Percentiles rank a stretch among this genome's conserved stretches.
Evolutionary conservation across 2,888 invertebrate genomes (phyloP).

Genomic region (Colostygia pectinataria): DNA sequence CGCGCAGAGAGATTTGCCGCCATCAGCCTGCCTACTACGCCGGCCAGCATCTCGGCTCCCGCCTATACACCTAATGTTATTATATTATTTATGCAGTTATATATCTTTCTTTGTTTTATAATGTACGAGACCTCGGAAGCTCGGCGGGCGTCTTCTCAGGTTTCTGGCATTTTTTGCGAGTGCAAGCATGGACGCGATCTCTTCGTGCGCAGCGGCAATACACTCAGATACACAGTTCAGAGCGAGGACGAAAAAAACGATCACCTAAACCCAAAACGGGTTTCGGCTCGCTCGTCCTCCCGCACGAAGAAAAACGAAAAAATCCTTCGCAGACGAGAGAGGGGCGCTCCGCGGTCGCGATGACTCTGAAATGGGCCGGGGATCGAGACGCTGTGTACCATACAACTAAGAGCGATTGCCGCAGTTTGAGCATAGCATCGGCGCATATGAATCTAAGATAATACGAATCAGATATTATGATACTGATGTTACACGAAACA

Average conservation of each 20-base stretch:
- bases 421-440: slow-evolving; percentile 41
- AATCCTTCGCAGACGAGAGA: slow-evolving; percentile 57
- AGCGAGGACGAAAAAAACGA: slow-evolving; percentile 72
- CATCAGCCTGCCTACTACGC: slow-evolving; percentile 33
- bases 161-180: slow-evolving; percentile 62
- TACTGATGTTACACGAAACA: slow-evolving; percentile 36
- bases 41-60: slow-evolving; percentile 42
- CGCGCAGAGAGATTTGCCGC: slow-evolving; percentile 53
- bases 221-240: slow-evolving; percentile 45
- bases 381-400: slow-evolving; percentile 53
- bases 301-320: slow-evolving; percentile 72
- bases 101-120: slow-evolving; percentile 57
- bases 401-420: slow-evolving; percentile 39
- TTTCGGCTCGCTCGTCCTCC: slow-evolving; percentile 67
- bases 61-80: slow-evolving; percentile 22
- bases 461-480: slow-evolving; percentile 31
- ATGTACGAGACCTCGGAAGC: slow-evolving; percentile 63
- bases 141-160: slow-evolving; percentile 59
- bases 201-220: slow-evolving; percentile 50
- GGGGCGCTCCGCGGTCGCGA: slow-evolving; percentile 47
- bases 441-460: slow-evolving; percentile 39
- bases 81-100: slow-evolving; percentile 40
- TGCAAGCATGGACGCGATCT: slow-evolving; percentile 58
- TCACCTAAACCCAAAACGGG: slow-evolving; percentile 75
- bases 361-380: slow-evolving; percentile 60